Base-by-base conservation (phyloP, 2,888 invertebrate species). In the Machimus rusticus region DNA sequence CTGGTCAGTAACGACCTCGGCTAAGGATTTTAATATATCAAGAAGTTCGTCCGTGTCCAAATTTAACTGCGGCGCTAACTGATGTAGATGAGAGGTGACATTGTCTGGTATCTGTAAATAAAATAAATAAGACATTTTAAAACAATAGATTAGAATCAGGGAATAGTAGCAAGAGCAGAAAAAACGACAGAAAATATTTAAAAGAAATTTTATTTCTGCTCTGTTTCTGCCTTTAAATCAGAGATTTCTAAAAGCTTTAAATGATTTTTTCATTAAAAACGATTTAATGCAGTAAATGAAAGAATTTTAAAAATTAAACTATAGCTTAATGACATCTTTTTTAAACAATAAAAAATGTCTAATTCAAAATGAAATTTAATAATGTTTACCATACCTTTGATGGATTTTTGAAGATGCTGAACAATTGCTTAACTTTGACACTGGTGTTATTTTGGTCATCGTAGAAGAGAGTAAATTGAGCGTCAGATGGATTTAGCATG, bases 391-490 rank as follows among this genome's bases (percentile, higher is more conserved):
- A 92, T 91, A 96, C 96, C 93, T 94, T 94, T 82, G 93, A 91
- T 82, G 94, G 91, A 90, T 94, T 94, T 90, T 93, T 92, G 90
- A 97, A 96, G 88, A 94, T 94, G 89, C 94, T 95, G 91, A 97
- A 97, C 91, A 95, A 95, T 91, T 96, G 94, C 92, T 97, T 97
- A 87, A 95, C 94, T 90, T 96, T 95, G 90, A 96, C 95, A 87
- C 95, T 94, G 88, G 94, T 94, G 85, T 95, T 95, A 90, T 94
- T 94, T 43, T 91, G 91, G 1, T 92, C 93, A 91, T 96, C 96
- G 91, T 96, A 96, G 93, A 98, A 97, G 89, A 97, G 93, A 0
- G 97, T 97, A 91, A 97, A 96, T 90, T 94, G 93, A 0, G 94
- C 93, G 88, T 96, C 96, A 89, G 90, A 93, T 90, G 90, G 92